Evolutionary conservation across 2,888 invertebrate genomes (phyloP).

Genomic region (Microctonus hyperodae): DNA sequence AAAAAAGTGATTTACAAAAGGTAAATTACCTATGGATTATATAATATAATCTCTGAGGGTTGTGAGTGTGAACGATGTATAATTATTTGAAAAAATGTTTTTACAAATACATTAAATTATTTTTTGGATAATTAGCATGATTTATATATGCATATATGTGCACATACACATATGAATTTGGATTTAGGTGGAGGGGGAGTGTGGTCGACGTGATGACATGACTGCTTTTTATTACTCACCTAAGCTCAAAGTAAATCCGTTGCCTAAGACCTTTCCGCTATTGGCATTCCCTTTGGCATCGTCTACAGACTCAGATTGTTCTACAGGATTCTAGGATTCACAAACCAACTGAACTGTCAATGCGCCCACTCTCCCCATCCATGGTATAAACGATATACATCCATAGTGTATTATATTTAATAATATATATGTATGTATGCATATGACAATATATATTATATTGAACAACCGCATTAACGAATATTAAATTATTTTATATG

Average conservation of each 20-base stretch:
- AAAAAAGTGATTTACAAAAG: slow-evolving; percentile 18
- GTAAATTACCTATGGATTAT: slow-evolving; percentile 26
- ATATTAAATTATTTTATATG: slow-evolving; percentile 15
- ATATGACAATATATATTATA: slow-evolving; percentile 30
- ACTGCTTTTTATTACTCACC: slow-evolving; percentile 60
- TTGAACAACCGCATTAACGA: slow-evolving; percentile 15
- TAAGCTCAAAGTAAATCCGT: slow-evolving; percentile 59
- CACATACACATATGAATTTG: slow-evolving; percentile 13
- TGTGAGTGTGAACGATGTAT: slow-evolving; percentile 22
- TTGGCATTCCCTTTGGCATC: slow-evolving; percentile 58
- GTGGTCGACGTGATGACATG: slow-evolving; percentile 34
- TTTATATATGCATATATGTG: slow-evolving; percentile 4
- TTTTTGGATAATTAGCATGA: slow-evolving; percentile 9
- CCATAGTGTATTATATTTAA: slow-evolving; percentile 38
- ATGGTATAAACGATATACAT: slow-evolving; percentile 21
- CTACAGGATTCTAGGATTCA: slow-evolving; percentile 60
- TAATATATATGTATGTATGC: slow-evolving; percentile 34
- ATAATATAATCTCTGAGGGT: slow-evolving; percentile 21
- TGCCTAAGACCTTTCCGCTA: slow-evolving; percentile 57
- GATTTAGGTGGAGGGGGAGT: slow-evolving; percentile 25
- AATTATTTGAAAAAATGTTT: neutral
- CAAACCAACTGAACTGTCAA: slow-evolving; percentile 59
- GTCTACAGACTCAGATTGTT: slow-evolving; percentile 60
- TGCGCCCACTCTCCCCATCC: slow-evolving; percentile 50
- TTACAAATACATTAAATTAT: neutral